Evolutionary conservation across 2,888 invertebrate genomes (phyloP).

Genomic region (Microchrysa polita): DNA sequence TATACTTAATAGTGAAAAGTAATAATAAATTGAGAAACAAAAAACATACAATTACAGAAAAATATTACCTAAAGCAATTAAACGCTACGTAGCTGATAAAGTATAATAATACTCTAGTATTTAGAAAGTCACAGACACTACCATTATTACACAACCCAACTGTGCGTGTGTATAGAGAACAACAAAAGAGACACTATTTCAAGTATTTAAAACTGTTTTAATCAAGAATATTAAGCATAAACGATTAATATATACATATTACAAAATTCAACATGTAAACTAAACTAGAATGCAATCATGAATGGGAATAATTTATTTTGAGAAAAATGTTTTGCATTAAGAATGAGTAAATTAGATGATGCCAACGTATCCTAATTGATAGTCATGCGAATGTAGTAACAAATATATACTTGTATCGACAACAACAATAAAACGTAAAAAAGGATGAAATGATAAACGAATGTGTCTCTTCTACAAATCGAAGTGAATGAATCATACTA

Average conservation of each 20-base stretch:
- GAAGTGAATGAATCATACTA: too few species aligned
- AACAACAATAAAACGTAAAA: too few species aligned
- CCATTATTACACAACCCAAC: not conserved
- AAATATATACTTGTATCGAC: not conserved
- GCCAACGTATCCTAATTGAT: conserved; percentile 13
- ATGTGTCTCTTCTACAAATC: not conserved
- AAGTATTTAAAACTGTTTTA: not conserved
- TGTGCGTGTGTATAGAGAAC: too few species aligned
- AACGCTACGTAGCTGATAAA: not conserved
- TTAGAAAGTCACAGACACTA: not conserved
- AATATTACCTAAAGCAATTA: conserved; percentile 33
- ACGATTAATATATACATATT: not conserved
- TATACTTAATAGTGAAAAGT: not conserved
- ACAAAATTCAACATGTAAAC: not conserved
- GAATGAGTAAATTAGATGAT: conserved; percentile 10
- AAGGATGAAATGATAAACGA: not conserved
- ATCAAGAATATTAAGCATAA: not conserved
- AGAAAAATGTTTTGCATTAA: not conserved
- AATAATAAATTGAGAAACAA: too few species aligned
- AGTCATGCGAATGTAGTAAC: conserved; percentile 1
- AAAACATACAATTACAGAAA: too few species aligned
- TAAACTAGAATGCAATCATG: conserved; percentile 17
- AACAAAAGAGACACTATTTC: too few species aligned
- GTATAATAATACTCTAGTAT: not conserved
- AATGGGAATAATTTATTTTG: conserved; percentile 20